These are phyloP conservation scores for Lophura nycthemera DNA, from an alignment of 2,113 vertebrate species.

Conservation along the genomic window DNA sequence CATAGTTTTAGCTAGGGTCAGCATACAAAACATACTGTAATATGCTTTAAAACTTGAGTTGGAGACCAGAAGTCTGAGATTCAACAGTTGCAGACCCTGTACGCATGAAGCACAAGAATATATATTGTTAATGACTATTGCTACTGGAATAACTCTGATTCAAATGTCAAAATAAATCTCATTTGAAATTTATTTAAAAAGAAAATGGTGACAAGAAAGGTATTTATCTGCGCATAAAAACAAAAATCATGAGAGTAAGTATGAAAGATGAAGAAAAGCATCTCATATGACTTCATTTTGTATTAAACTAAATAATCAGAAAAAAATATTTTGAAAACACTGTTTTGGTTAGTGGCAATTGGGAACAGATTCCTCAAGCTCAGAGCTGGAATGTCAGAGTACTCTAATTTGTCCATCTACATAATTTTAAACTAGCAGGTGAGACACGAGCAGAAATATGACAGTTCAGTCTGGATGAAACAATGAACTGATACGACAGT, in stretches of 20 bases:
- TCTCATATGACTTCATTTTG: not conserved
- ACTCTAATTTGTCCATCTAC: constrained; percentile 7
- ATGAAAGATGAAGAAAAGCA: not conserved
- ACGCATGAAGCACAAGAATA: not conserved
- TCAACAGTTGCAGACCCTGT: constrained; percentile 27
- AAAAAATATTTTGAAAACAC: not conserved
- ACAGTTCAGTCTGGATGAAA: not conserved
- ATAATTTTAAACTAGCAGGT: constrained; percentile 40
- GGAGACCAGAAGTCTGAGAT: constrained; percentile 67
- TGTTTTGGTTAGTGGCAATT: not conserved
- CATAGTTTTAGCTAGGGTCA: constrained; percentile 31
- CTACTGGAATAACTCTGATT: not conserved
- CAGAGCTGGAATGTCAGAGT: not conserved
- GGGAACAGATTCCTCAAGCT: not conserved
- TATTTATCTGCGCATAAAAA: not conserved
- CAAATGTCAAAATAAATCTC: not conserved
- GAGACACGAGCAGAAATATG: not conserved
- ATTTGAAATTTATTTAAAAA: not conserved
- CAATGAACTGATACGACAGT: constrained; percentile 6
- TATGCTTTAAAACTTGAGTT: constrained; percentile 50
- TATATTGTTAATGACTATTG: not conserved
- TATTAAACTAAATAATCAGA: not conserved
- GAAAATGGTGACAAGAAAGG: not conserved
- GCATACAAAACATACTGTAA: not conserved
- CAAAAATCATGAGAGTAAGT: not conserved